Evolutionary conservation across 2,113 vertebrate genomes (phyloP).

Genomic region (Bucco capensis): DNA sequence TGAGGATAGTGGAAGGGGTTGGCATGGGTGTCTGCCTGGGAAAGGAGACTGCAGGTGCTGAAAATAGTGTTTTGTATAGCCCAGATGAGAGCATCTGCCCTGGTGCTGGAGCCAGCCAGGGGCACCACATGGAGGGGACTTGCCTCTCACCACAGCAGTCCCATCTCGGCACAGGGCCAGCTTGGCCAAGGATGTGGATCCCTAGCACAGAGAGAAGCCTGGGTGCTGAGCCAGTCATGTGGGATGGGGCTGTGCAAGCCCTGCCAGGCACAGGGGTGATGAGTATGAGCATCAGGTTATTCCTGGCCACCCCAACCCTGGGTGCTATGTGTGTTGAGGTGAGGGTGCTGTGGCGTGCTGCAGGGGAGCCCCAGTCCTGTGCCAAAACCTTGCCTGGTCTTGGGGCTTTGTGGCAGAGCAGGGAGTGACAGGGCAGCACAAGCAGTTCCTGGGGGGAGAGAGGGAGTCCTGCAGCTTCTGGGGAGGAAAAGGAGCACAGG

Average conservation of each 20-base stretch:
- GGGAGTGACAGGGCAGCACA: rapidly evolving
- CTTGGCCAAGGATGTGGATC: not conserved
- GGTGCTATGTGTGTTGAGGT: rapidly evolving
- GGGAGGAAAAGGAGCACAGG: not conserved
- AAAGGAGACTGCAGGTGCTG: not conserved
- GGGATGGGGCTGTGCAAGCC: not conserved
- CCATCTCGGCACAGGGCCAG: not conserved
- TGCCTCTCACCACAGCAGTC: not conserved
- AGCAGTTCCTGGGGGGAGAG: not conserved
- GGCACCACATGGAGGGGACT: conserved; percentile 8
- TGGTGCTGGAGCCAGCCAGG: not conserved
- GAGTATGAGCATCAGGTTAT: not conserved
- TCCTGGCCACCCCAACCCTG: not conserved
- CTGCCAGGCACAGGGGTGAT: not conserved
- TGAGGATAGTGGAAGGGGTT: not conserved
- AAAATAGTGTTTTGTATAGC: conserved; percentile 4
- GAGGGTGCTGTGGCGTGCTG: not conserved
- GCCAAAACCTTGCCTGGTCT: not conserved
- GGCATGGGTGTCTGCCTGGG: not conserved
- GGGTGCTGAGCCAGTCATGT: rapidly evolving
- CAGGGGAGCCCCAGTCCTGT: not conserved
- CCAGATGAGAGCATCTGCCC: conserved; percentile 3
- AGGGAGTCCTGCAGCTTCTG: not conserved
- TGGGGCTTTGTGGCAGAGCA: not conserved
- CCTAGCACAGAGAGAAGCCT: rapidly evolving